phyloP scores from a whole-genome alignment of 2,113 vertebrate genomes.

The Chlamydotis undulata region DNA sequence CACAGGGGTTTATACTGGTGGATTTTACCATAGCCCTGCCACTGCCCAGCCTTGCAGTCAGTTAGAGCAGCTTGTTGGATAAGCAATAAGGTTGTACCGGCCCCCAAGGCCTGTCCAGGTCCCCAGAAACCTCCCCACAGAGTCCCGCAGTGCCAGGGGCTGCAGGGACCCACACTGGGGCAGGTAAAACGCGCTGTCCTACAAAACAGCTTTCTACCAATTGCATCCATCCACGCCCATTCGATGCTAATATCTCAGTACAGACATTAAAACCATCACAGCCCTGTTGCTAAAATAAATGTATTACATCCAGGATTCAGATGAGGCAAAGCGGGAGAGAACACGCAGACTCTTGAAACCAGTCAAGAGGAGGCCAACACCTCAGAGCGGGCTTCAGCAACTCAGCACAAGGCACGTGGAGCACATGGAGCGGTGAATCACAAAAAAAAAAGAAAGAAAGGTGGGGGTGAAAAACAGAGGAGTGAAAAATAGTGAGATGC shows the following conservation, averaged over 20 bases:
- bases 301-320: background rate
- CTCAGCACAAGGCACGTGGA: background rate
- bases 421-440: fast-evolving
- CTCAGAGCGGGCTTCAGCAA: background rate
- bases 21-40: background rate
- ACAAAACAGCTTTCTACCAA: background rate
- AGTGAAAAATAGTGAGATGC: fast-evolving
- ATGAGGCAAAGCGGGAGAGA: too few relatives aligned
- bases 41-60: background rate
- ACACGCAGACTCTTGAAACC: background rate
- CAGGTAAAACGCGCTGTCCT: background rate
- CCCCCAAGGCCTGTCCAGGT: background rate
- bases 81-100: background rate
- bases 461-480: fast-evolving
- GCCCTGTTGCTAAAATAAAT: background rate
- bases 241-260: background rate
- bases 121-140: background rate
- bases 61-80: background rate
- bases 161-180: background rate
- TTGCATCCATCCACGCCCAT: background rate
- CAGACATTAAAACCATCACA: background rate
- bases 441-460: fast-evolving
- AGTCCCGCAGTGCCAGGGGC: background rate
- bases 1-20: background rate
- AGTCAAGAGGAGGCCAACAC: background rate